Conservation (phyloP, 2,888 invertebrate genomes). For the Andrena minutula region DNA sequence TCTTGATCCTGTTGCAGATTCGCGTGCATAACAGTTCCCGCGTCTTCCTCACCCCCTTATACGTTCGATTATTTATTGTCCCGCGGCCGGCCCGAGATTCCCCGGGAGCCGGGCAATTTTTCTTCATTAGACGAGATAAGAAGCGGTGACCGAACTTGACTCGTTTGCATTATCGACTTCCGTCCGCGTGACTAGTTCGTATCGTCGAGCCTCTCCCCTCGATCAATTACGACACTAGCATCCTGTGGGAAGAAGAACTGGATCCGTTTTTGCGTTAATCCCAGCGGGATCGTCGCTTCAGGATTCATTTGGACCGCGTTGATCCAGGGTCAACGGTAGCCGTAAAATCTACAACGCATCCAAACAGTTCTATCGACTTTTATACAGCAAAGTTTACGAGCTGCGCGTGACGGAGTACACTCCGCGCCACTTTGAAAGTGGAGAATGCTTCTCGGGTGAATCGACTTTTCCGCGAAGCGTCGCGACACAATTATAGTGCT, state of each 20-base stretch:
- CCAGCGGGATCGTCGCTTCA: neutral
- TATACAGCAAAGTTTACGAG: neutral
- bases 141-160: constrained; percentile 39
- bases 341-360: neutral
- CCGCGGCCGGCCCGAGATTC: constrained; percentile 9
- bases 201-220: constrained; percentile 4
- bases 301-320: neutral
- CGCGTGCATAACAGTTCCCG: constrained; percentile 34
- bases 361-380: constrained; percentile 1
- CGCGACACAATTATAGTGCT: constrained; percentile 13
- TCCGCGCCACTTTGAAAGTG: too few species aligned
- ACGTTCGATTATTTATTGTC: constrained; percentile 58
- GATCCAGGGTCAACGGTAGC: neutral
- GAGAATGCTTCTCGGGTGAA: neutral
- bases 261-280: neutral
- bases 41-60: neutral
- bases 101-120: constrained; percentile 42
- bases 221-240: constrained; percentile 46
- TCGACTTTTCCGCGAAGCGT: constrained; percentile 18
- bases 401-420: too few species aligned
- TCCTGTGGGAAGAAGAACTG: constrained; percentile 28
- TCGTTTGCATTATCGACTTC: constrained; percentile 58
- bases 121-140: constrained; percentile 56
- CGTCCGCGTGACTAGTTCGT: constrained; percentile 38
- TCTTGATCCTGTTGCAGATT: constrained; percentile 54